These are phyloP conservation scores for Nebria salina DNA, from an alignment of 2,888 invertebrate species.

Conservation along the genomic window DNA sequence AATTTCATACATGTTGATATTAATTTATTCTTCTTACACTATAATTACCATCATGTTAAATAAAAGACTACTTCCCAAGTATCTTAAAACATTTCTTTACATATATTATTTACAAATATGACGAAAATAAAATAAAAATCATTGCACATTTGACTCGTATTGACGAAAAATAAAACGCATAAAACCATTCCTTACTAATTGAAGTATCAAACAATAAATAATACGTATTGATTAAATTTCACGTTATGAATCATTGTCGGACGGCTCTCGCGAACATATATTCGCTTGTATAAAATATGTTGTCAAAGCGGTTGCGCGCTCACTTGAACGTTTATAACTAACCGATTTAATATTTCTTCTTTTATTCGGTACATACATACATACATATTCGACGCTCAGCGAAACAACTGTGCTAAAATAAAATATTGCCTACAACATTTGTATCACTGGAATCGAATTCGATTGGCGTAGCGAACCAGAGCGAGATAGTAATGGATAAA, in stretches of 20 bases:
- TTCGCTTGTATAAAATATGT: constrained; percentile 46
- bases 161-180: neutral
- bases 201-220: constrained; percentile 46
- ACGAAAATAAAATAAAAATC: too few species aligned
- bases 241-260: constrained; percentile 43
- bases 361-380: constrained; percentile 40
- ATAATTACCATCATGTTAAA: constrained; percentile 36
- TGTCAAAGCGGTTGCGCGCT: constrained; percentile 42
- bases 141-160: neutral
- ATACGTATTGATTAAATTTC: constrained; percentile 41
- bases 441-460: constrained; percentile 23
- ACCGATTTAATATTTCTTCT: constrained; percentile 47
- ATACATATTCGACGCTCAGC: constrained; percentile 21
- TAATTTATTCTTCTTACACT: constrained; percentile 33
- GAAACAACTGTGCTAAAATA: constrained; percentile 44
- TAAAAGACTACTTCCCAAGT: constrained; percentile 24
- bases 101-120: too few species aligned
- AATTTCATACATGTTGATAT: constrained; percentile 32
- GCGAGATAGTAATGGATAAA: neutral
- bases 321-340: constrained; percentile 42
- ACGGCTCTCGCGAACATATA: constrained; percentile 31
- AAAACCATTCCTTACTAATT: constrained; percentile 26
- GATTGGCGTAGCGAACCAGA: constrained; percentile 10
- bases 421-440: constrained; percentile 45
- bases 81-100: constrained; percentile 16